Conservation (phyloP, 2,113 vertebrate species). For the Actenoides hombroni region DNA sequence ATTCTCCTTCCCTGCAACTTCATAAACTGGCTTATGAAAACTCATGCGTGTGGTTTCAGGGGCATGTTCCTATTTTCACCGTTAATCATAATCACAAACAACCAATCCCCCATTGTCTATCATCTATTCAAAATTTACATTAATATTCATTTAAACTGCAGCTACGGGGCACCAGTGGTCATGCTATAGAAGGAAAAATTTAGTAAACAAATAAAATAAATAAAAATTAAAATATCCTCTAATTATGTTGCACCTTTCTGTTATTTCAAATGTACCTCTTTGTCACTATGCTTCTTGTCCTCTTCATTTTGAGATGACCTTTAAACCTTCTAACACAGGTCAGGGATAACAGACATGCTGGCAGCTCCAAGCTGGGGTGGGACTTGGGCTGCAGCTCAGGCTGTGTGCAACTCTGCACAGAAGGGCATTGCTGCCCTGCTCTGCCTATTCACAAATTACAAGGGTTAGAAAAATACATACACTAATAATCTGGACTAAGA, state of each 20-base stretch:
- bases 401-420: fast-evolving
- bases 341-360: background rate
- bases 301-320: background rate
- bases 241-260: background rate
- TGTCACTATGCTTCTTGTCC: background rate
- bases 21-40: background rate
- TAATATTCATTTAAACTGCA: background rate
- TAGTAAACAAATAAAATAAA: background rate
- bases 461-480: background rate
- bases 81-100: background rate
- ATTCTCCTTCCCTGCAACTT: background rate
- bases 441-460: background rate
- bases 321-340: background rate
- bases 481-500: background rate
- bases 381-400: fast-evolving
- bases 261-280: background rate
- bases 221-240: background rate
- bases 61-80: background rate
- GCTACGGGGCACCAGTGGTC: background rate
- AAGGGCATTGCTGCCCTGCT: background rate
- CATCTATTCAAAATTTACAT: background rate
- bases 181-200: background rate
- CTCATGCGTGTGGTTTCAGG: background rate
- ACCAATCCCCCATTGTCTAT: background rate
- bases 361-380: no score